Base-by-base conservation (phyloP, 2,888 invertebrate species). In the Lepetodrilus schrolli region DNA sequence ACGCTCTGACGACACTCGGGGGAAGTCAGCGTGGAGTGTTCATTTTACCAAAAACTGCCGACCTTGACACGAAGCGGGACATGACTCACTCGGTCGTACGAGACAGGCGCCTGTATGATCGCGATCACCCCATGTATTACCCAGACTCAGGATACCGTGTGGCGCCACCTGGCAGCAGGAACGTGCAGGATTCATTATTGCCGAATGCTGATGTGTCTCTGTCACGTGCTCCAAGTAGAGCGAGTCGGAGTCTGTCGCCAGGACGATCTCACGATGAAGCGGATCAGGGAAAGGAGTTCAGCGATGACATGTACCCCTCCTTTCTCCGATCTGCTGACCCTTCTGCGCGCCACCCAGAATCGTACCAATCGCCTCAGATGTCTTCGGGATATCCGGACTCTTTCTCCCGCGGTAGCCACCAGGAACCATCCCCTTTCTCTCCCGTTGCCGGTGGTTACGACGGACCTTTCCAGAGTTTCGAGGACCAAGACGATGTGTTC, bases 401-500 rank as follows among this genome's bases (percentile, higher is more conserved):
- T 5, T 69, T 69, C 4, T 58, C 50, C 5, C 71, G 66, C 2
- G 66, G 30, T 34, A 43, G 43, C 17, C 58, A n/a, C 23, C 68
- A 3, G 4, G 21, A 20, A 13, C 43, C 26, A n/a, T 23, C 26
- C 13, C 47, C 68, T 13, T 30, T 68, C 23, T 68, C 68, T 23
- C 66, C 66, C 20, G 66, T 66, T 38, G 23, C 37, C 50, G 26
- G 36, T n/a, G 49, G 34, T 17, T 66, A 78, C 23, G 77, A 78
- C 49, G 77, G 80, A 8, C 80, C 80, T 23, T 77, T 78, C 38
- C 78, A 78, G 26, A 75, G 79, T 74, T 81, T 80, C 75, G 82
- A 82, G 70, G 82, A 84, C 51, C 82, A 82, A 23, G 84, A 83
- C 72, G 85, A 87, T 58, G 84, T 85, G 43, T 86, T 86, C 70